A percentile compares a stretch with the other conserved stretches of the same genome.
Evolutionary conservation across 2,113 vertebrate species (phyloP).

Genomic region (Ochotona curzoniae): DNA sequence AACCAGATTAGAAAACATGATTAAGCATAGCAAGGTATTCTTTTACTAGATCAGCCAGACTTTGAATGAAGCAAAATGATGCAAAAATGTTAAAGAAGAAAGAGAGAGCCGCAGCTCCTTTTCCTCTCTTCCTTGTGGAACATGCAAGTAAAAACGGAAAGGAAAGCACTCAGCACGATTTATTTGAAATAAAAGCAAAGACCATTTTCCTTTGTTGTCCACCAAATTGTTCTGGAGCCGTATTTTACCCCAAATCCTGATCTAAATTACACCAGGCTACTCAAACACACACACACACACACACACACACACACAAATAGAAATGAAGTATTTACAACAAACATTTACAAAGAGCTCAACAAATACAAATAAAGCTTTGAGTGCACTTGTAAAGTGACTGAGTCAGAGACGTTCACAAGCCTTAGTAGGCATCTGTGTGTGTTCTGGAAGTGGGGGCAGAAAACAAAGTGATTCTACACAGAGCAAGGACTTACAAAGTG

Average conservation of each 20-base stretch:
- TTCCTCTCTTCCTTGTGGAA: not conserved
- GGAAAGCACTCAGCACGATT: not conserved
- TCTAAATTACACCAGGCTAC: not conserved
- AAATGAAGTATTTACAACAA: not conserved
- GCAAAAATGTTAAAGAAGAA: constrained; percentile 48
- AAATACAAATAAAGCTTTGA: not conserved
- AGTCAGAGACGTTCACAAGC: not conserved
- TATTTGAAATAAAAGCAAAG: not conserved
- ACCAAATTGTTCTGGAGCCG: not conserved
- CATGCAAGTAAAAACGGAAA: not conserved
- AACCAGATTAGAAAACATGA: constrained; percentile 88
- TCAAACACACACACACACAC: no score
- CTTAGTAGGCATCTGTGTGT: not conserved
- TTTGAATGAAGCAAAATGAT: constrained; percentile 61
- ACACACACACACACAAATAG: not conserved
- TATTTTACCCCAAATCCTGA: constrained; percentile 1
- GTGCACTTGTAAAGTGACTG: not conserved
- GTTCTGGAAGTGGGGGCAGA: not conserved
- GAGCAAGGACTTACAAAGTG: not conserved
- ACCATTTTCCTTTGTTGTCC: not conserved
- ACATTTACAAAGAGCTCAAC: not conserved
- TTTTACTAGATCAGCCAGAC: constrained; percentile 58
- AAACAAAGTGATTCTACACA: constrained; percentile 7
- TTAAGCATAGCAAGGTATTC: constrained; percentile 85
- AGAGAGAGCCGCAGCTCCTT: not conserved